Evolutionary conservation across 2,888 invertebrate genomes (phyloP), one percentile per base, ranked within the genome.

Genomic region (Conops quadrifasciatus): DNA sequence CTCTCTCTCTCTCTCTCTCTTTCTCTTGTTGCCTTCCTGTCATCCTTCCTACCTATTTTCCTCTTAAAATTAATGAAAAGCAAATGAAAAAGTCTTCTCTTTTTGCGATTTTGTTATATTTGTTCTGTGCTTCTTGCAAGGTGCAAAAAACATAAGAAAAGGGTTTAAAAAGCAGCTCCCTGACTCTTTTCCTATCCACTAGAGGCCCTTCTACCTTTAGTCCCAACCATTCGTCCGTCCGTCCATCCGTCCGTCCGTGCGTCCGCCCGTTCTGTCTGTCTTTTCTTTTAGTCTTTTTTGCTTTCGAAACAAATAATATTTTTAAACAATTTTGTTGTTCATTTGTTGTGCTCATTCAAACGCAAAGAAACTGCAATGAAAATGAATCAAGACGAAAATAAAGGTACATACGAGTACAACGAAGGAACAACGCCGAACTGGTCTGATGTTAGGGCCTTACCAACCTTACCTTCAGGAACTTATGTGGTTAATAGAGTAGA

Each of bases 311-410:
- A 68, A 64, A 56, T 64, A 67, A 78, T 75, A 78, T 77, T 80
- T 80, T 79, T 79, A 80, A 80, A 80, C 78, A 80, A 80, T 80
- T 80, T 80, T 77, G 80, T 80, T 80, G 80, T 80, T 80, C 81
- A 80, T 79, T 80, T 80, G 78, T 76, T 77, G 69, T 28, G 64
- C 45, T 30, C 60, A 62, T 75, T 74, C 67, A 76, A 75, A 75
- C 71, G 73, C 73, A 71, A 72, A 51, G 65, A 45, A 51, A 43
- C 26, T 70, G 47, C 67, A 70, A 36, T 24, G 51, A 45, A 73
- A 78, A 74, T 74, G 74, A 76, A 79, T 56, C n/a, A 24, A 49
- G n/a, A 56, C 21, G 13, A n/a, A 56, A 21, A 56, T n/a, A 5
- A 19, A 16, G 11, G 49, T 9, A 36, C 9, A 4, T 36, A 49